Evolutionary conservation across 2,888 invertebrate genomes (phyloP).

Genomic region (Horisme vitalbata): DNA sequence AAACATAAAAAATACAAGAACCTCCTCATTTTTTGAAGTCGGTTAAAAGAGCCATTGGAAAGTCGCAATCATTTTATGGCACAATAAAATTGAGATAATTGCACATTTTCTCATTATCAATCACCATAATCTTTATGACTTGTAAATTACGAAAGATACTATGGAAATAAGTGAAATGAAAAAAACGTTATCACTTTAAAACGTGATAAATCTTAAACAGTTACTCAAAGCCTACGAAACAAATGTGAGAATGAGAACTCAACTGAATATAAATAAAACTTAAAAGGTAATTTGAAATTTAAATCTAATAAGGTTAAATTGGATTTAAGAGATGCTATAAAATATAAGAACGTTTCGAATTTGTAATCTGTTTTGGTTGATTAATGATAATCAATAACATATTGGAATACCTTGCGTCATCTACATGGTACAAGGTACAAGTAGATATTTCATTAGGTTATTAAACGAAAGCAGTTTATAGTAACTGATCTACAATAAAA

Average conservation of each 20-base stretch:
- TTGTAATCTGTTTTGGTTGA: conserved; percentile 29
- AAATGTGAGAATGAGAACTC: conserved; percentile 13
- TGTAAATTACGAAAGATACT: conserved; percentile 9
- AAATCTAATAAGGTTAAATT: conserved; percentile 17
- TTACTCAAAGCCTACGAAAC: conserved; percentile 4
- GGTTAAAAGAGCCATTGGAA: too few species aligned
- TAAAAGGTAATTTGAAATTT: conserved; percentile 20
- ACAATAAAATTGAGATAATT: conserved; percentile 3
- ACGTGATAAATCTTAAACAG: conserved; percentile 12
- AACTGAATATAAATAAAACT: conserved; percentile 8
- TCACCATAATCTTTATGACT: conserved; percentile 1
- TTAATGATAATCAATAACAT: conserved; percentile 36
- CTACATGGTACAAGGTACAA: too few species aligned
- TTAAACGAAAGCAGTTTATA: too few species aligned
- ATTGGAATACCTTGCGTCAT: too few species aligned
- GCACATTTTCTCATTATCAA: conserved; percentile 1
- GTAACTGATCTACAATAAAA: too few species aligned
- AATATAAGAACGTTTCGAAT: conserved; percentile 20
- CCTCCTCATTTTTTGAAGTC: too few species aligned
- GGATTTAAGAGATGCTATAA: conserved; percentile 15
- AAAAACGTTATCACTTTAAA: conserved; percentile 12
- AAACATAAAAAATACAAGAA: too few species aligned
- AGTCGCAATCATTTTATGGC: neutral
- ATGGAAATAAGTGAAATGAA: conserved; percentile 1
- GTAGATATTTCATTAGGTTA: too few species aligned